Evolutionary conservation across 2,888 invertebrate genomes (phyloP).

Genomic region (Papilio elwesi): DNA sequence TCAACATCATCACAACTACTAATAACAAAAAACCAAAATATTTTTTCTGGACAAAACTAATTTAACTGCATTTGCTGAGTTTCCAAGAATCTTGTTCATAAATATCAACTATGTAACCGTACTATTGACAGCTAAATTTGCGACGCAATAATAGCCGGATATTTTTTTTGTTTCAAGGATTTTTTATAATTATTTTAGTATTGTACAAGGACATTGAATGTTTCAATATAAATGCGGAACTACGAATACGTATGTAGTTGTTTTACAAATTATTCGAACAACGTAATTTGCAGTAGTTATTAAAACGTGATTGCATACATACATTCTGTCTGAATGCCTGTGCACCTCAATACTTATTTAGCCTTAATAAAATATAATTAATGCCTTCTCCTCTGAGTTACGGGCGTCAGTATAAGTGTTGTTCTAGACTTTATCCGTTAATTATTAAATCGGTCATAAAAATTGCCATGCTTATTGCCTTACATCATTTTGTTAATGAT

Average conservation of each 20-base stretch:
- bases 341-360: too few relatives aligned
- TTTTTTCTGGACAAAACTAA: too few relatives aligned
- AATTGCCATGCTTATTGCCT: slow-evolving; percentile 13
- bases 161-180: slow-evolving; percentile 29
- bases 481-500: slow-evolving; percentile 27
- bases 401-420: slow-evolving; percentile 8
- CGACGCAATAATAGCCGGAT: slow-evolving; percentile 29
- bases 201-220: slow-evolving; percentile 31
- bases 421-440: slow-evolving; percentile 12
- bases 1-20: too few relatives aligned
- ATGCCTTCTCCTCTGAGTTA: too few relatives aligned
- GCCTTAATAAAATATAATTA: too few relatives aligned
- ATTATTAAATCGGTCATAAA: slow-evolving; percentile 21
- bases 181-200: slow-evolving; percentile 28
- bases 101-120: slow-evolving; percentile 3
- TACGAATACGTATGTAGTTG: background rate
- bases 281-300: slow-evolving; percentile 3
- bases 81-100: too few relatives aligned
- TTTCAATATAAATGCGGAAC: slow-evolving; percentile 33
- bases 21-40: too few relatives aligned
- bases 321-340: background rate
- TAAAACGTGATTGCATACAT: background rate
- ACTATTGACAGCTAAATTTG: slow-evolving; percentile 15
- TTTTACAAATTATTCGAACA: slow-evolving; percentile 6
- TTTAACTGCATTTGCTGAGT: too few relatives aligned